Conservation (phyloP, 2,888 invertebrate species). For the Eilema depressum region DNA sequence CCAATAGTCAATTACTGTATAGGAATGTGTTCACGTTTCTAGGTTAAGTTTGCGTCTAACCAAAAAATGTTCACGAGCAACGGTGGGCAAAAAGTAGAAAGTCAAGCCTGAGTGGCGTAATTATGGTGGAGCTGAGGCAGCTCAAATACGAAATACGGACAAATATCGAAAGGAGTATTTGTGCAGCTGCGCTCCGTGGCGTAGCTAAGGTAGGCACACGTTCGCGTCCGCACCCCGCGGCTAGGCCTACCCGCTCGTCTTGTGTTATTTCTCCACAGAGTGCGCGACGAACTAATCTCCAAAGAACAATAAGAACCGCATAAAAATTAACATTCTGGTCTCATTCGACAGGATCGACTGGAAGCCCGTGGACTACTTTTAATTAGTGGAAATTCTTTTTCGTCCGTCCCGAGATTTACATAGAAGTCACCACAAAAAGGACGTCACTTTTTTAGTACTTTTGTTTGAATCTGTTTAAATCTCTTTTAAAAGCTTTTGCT, state of each 20-base stretch:
- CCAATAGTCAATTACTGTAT: constrained; percentile 2
- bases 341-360: constrained; percentile 69
- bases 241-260: constrained; percentile 46
- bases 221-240: constrained; percentile 47
- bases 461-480: constrained; percentile 82
- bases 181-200: constrained; percentile 71
- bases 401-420: constrained; percentile 76
- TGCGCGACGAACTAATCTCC: constrained; percentile 64
- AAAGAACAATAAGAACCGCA: constrained; percentile 66
- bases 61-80: constrained; percentile 63
- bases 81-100: constrained; percentile 65
- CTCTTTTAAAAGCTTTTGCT: constrained; percentile 80
- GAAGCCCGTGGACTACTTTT: constrained; percentile 72
- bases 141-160: constrained; percentile 74
- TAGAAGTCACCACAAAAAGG: constrained; percentile 82
- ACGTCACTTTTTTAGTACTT: constrained; percentile 80
- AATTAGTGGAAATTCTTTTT: constrained; percentile 79
- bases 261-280: constrained; percentile 57
- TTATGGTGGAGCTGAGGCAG: constrained; percentile 69
- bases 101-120: constrained; percentile 75
- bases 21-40: neutral
- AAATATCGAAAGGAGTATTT: constrained; percentile 79
- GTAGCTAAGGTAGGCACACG: constrained; percentile 47
- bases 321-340: constrained; percentile 74
- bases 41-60: constrained; percentile 55